Conservation (phyloP, 2,888 invertebrate genomes). For the Chloromyia formosa region DNA sequence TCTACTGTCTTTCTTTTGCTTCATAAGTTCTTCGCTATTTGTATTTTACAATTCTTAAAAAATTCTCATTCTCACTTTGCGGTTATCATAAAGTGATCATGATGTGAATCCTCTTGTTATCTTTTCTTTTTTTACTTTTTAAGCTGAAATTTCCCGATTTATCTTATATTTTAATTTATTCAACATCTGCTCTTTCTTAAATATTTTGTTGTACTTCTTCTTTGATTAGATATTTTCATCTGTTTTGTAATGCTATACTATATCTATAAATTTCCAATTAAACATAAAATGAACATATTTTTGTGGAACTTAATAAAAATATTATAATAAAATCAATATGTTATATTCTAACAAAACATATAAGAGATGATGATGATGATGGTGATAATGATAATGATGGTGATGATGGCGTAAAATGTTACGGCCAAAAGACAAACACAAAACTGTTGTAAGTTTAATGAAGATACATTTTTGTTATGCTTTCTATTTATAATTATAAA, state of each 20-base stretch:
- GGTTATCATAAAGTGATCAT: neutral
- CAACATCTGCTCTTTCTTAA: neutral
- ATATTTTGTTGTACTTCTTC: neutral
- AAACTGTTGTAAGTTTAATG: conserved; percentile 40
- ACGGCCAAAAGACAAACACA: conserved; percentile 15
- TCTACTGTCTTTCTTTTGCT: conserved; percentile 16
- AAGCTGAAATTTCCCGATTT: conserved; percentile 6
- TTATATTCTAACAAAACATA: conserved; percentile 5
- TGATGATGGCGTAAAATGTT: conserved; percentile 32
- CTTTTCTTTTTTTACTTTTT: neutral
- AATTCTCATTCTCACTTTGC: conserved; percentile 18
- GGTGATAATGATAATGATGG: conserved; percentile 32
- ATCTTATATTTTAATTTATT: conserved; percentile 22
- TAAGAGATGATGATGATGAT: conserved; percentile 40
- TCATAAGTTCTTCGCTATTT: neutral
- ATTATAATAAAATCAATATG: conserved; percentile 16
- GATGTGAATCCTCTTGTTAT: conserved; percentile 15
- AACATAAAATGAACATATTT: conserved; percentile 9
- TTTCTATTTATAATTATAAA: conserved; percentile 43
- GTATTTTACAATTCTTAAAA: neutral
- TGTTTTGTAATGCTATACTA: conserved; percentile 25
- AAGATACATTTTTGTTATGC: conserved; percentile 42
- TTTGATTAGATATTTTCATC: conserved; percentile 13
- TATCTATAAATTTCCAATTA: conserved; percentile 23
- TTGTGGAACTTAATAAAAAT: conserved; percentile 32